Evolutionary conservation across 2,113 vertebrate genomes (phyloP).

Genomic region (Ranitomeya variabilis): DNA sequence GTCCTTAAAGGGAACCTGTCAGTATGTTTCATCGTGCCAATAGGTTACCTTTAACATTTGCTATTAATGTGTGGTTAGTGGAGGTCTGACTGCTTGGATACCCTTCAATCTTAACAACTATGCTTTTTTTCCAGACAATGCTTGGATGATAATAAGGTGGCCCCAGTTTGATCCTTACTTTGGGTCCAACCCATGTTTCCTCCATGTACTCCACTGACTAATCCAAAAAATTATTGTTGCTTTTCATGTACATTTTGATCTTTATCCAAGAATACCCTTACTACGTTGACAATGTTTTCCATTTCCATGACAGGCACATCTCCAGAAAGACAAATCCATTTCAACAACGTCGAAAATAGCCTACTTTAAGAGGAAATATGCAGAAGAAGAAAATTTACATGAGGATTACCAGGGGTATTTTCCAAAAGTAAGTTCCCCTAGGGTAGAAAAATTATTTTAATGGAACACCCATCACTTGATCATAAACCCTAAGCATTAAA

Average conservation of each 20-base stretch:
- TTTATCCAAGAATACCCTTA: not conserved
- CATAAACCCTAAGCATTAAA: too few species aligned
- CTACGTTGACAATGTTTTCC: not conserved
- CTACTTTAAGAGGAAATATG: constrained; percentile 99
- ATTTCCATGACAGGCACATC: constrained; percentile 8
- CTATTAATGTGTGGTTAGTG: not conserved
- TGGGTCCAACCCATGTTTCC: not conserved
- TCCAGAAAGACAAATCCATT: constrained; percentile 65
- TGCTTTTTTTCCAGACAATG: not conserved
- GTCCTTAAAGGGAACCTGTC: too few species aligned
- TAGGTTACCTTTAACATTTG: too few species aligned
- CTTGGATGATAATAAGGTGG: not conserved
- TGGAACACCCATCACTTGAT: too few species aligned
- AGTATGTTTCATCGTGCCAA: too few species aligned
- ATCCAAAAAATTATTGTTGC: not conserved
- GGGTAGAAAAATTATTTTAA: not conserved
- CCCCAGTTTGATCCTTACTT: not conserved
- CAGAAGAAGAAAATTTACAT: constrained; percentile 98
- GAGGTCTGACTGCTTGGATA: not conserved
- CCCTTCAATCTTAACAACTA: not conserved
- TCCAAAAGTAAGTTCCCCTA: constrained; percentile 86
- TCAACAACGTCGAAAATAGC: constrained; percentile 99
- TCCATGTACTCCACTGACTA: not conserved
- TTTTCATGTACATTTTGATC: not conserved
- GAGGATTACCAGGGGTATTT: constrained; percentile 90